A percentile compares a stretch with the other conserved stretches of the same genome.
Evolutionary conservation across 1,140 invertebrate genomes (phyloP).

Genomic region (Drosophila sturtevanti): DNA sequence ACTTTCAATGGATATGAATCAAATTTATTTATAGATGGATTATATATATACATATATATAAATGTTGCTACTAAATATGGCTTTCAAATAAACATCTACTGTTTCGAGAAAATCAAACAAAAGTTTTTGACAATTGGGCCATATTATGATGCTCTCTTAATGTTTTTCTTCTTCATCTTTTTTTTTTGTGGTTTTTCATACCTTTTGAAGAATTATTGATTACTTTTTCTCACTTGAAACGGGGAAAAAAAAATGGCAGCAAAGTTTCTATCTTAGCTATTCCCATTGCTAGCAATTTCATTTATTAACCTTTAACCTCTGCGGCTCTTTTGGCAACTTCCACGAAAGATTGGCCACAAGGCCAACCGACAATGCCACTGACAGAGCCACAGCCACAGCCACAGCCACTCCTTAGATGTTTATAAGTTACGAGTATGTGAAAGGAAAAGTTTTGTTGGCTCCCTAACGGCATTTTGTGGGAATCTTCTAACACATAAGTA

Average conservation of each 20-base stretch:
- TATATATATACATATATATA: too few relatives aligned
- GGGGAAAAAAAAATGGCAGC: background rate
- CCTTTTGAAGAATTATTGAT: conserved; percentile 1
- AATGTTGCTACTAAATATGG: background rate
- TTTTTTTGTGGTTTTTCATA: background rate
- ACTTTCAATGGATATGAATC: too few relatives aligned
- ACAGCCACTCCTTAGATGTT: conserved; percentile 3
- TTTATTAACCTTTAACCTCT: conserved; percentile 16
- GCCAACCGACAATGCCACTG: background rate
- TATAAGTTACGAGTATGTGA: conserved; percentile 6
- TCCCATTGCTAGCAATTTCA: conserved; percentile 9
- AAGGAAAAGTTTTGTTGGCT: background rate
- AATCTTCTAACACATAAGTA: background rate
- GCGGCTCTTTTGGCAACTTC: conserved; percentile 5
- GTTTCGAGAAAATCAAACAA: background rate
- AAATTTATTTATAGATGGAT: too few relatives aligned
- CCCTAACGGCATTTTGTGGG: conserved; percentile 3
- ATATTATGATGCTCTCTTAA: background rate
- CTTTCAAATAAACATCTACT: background rate
- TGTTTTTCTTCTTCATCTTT: too few relatives aligned
- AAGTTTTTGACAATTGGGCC: background rate
- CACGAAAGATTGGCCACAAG: background rate
- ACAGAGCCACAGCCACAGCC: background rate
- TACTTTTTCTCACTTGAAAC: background rate
- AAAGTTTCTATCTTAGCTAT: background rate